Percentiles rank a stretch among this genome's conserved stretches.
Conservation (phyloP, 2,797 vertebrate genomes). For the Eospalax fontanierii region DNA sequence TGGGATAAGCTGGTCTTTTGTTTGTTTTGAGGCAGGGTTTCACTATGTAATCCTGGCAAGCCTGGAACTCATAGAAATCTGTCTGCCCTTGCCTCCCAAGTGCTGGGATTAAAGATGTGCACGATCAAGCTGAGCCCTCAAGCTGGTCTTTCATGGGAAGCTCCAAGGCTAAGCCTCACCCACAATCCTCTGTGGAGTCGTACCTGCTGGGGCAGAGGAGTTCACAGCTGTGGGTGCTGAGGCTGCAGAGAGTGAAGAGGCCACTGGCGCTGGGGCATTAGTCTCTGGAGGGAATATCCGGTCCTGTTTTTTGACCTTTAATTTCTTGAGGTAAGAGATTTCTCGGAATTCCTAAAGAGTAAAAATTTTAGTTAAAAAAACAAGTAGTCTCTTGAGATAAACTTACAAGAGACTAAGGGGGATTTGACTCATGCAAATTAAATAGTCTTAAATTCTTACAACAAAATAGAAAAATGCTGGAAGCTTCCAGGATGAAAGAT, state of each 20-base stretch:
- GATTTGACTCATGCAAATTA: neutral
- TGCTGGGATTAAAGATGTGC: too few species aligned
- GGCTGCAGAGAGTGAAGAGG: conserved; percentile 83
- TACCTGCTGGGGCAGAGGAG: conserved; percentile 91
- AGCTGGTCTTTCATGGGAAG: too few species aligned
- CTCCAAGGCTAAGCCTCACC: neutral
- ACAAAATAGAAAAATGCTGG: neutral
- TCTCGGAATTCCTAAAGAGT: conserved; percentile 94
- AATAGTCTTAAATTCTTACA: neutral
- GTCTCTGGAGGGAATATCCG: conserved; percentile 93
- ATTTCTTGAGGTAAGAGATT: conserved; percentile 96
- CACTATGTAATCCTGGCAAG: too few species aligned
- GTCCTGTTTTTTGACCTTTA: conserved; percentile 96
- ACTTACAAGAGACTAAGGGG: neutral
- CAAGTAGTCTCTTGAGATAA: neutral
- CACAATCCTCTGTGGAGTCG: accelerated
- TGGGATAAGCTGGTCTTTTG: too few species aligned
- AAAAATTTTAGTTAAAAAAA: conserved; percentile 56
- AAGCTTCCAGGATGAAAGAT: neutral
- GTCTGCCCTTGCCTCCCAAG: too few species aligned
- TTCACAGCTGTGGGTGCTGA: conserved; percentile 86
- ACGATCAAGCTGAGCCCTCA: too few species aligned
- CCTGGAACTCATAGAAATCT: too few species aligned
- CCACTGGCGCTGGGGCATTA: conserved; percentile 80
- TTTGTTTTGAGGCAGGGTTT: too few species aligned